Evolutionary conservation across 2,797 vertebrate genomes (phyloP), one percentile per base, ranked within the genome.

Genomic region (Todus mexicanus): DNA sequence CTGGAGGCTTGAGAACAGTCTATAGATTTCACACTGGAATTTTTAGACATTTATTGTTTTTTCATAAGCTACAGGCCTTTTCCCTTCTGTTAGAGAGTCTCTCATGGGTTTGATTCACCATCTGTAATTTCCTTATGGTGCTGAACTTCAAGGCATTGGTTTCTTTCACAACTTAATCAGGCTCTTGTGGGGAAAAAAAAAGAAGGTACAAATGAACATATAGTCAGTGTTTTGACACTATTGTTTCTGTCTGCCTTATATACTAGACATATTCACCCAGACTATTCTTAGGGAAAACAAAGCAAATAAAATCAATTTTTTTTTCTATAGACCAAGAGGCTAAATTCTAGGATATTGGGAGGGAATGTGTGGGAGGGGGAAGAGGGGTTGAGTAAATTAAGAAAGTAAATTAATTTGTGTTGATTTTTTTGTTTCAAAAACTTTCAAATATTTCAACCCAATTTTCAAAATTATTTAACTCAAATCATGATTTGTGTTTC

Each of bases 81-180:
- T 94, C 35, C 27, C 51, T 89, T 80, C 90, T 85, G 54, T 56
- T 87, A 66, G 42, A 76, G 37, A 64, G 20, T 63, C 40, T 89
- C 87, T 90, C 86, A 48, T 40, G 89, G 89, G 76, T 40, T 93
- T 70, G 63, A 75, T 87, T 78, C 37, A 83, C 84, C 81, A 77
- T 95, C 92, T 87, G 92, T 83, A 85, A 83, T 75, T 89, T 90
- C 81, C 75, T 69, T 8, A 8, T 80, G 61, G 65, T 60, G 38
- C 54, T 94, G 92, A 94, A 93, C 78, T 94, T 90, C 75, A 63
- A 93, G 56, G 70, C 33, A 19, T 14, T 4, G 5, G 5, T 53
- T 93, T 78, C 45, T 90, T 93, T 74, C 72, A 90, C 51, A 94
- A 59, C 43, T 90, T 92, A 66, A 89, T 89, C 75, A 51, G 21